Conservation (phyloP, 2,888 invertebrate species). For the Perithous albicinctus region DNA sequence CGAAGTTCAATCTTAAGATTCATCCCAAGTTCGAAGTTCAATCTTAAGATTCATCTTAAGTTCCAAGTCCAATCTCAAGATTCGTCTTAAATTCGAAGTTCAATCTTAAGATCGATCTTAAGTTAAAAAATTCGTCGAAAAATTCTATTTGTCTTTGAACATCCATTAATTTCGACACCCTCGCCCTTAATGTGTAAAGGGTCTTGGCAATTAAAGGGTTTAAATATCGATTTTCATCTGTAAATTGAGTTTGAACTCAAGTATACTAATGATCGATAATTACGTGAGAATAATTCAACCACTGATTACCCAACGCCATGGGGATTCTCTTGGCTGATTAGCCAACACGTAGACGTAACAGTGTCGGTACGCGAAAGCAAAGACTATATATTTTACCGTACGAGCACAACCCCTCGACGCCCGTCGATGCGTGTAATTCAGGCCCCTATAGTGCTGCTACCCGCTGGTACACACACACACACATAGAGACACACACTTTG, state of each 20-base stretch:
- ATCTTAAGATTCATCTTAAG: no score
- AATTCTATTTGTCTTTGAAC: no score
- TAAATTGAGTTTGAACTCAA: background rate
- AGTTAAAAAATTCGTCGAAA: no score
- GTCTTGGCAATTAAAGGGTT: no score
- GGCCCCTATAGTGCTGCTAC: background rate
- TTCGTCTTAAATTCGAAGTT: no score
- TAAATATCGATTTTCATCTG: background rate
- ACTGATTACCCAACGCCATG: background rate
- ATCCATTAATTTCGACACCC: no score
- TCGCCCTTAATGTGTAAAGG: no score
- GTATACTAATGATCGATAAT: background rate
- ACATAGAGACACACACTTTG: no score
- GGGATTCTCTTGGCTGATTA: background rate
- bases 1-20: no score
- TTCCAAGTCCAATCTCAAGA: no score
- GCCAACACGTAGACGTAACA: background rate
- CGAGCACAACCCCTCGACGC: conserved; percentile 1
- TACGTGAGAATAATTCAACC: background rate
- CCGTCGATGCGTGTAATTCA: conserved; percentile 10
- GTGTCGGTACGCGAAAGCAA: background rate
- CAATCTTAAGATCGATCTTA: no score
- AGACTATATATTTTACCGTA: conserved; percentile 6
- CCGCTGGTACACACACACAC: conserved; percentile 22
- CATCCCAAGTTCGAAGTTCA: no score